Conservation (phyloP, 1,140 invertebrate genomes). For the Elymnias hypermnestra region DNA sequence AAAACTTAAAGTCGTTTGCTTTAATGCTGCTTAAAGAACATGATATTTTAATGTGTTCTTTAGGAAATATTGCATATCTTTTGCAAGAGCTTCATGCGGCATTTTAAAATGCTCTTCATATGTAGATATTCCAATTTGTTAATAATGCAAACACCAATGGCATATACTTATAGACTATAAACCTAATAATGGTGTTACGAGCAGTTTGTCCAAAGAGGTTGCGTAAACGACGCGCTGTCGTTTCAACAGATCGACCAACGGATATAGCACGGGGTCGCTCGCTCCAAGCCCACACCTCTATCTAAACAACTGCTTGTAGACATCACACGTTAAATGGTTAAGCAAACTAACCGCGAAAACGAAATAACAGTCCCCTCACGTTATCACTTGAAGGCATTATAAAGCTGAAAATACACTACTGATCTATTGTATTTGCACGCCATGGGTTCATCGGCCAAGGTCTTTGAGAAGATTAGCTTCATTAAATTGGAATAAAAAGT, state of each 20-base stretch:
- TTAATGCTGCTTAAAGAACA: too few relatives aligned
- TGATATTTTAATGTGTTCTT: too few relatives aligned
- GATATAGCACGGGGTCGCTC: slow-evolving; percentile 69
- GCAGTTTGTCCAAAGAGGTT: slow-evolving; percentile 47
- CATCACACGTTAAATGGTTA: slow-evolving; percentile 44
- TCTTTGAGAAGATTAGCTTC: slow-evolving; percentile 10
- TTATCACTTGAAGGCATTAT: slow-evolving; percentile 31
- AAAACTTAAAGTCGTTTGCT: too few relatives aligned
- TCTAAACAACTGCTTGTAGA: slow-evolving; percentile 50
- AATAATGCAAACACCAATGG: too few relatives aligned
- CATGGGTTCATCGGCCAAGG: slow-evolving; percentile 20
- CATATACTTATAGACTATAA: too few relatives aligned
- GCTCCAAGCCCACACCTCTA: slow-evolving; percentile 54
- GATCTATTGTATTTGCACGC: slow-evolving; percentile 9
- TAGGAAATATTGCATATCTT: too few relatives aligned
- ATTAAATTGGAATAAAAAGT: neutral
- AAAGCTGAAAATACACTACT: slow-evolving; percentile 22
- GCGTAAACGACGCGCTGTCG: slow-evolving; percentile 37
- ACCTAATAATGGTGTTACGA: slow-evolving; percentile 34
- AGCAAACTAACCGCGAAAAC: slow-evolving; percentile 34
- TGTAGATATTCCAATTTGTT: too few relatives aligned
- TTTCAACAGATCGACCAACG: slow-evolving; percentile 59
- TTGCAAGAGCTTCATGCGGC: too few relatives aligned
- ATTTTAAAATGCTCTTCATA: too few relatives aligned
- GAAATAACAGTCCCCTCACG: slow-evolving; percentile 29